Conservation (phyloP, 2,888 invertebrate genomes). For the Griposia aprilina region DNA sequence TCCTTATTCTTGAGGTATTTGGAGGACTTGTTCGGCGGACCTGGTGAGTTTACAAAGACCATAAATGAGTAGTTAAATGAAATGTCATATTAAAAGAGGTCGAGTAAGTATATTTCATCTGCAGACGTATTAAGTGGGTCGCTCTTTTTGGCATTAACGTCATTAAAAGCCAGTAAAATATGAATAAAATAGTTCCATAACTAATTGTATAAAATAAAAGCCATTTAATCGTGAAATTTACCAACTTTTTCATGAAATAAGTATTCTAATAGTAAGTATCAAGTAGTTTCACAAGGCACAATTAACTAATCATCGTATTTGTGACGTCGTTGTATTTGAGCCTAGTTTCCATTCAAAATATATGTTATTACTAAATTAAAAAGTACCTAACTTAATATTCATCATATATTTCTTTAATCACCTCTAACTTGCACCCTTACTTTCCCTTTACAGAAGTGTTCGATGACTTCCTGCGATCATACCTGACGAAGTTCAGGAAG, state of each 20-base stretch:
- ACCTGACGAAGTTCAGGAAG: slow-evolving; percentile 94
- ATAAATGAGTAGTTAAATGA: not conserved
- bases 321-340: not conserved
- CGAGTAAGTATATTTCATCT: not conserved
- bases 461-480: slow-evolving; percentile 95
- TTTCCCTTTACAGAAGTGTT: slow-evolving; percentile 88
- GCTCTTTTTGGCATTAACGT: not conserved
- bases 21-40: slow-evolving; percentile 95
- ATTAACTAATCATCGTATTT: not conserved
- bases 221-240: not conserved
- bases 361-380: not conserved
- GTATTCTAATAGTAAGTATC: not conserved
- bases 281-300: not conserved
- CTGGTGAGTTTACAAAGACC: slow-evolving; percentile 87
- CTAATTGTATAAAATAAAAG: not conserved
- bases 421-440: not conserved
- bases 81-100: not conserved
- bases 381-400: not conserved
- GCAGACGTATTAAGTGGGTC: not conserved
- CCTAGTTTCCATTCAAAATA: not conserved
- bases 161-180: too few relatives aligned
- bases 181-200: not conserved
- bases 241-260: not conserved
- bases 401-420: not conserved
- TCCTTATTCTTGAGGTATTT: slow-evolving; percentile 96